These are phyloP conservation scores for Dicranocentrus wangi DNA, from an alignment of 2,888 invertebrate genomes.

Conservation along the genomic window DNA sequence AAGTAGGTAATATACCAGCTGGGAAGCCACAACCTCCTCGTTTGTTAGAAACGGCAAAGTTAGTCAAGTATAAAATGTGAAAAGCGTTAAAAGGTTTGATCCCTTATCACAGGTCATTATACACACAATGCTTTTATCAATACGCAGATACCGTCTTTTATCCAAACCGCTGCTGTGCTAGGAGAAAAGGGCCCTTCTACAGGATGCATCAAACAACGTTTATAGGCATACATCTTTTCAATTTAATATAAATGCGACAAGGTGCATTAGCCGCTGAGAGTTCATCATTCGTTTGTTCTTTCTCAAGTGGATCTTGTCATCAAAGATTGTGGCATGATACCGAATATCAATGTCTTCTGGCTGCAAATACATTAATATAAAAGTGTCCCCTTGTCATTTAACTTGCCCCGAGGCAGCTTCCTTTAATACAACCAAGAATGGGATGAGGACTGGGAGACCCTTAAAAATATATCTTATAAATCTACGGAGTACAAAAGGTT, in stretches of 20 bases:
- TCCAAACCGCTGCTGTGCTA: neutral
- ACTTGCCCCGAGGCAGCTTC: neutral
- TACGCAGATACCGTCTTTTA: slow-evolving; percentile 11
- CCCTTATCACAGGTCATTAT: slow-evolving; percentile 28
- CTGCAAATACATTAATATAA: slow-evolving; percentile 28
- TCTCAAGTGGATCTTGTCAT: slow-evolving; percentile 16
- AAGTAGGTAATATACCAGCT: no score
- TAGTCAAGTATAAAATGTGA: no score
- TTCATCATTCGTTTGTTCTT: slow-evolving; percentile 14
- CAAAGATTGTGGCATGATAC: slow-evolving; percentile 30
- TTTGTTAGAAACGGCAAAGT: no score
- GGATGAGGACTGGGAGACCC: neutral
- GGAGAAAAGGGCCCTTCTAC: neutral
- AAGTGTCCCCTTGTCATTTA: slow-evolving; percentile 6
- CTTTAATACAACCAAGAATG: neutral
- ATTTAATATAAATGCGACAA: neutral
- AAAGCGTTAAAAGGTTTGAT: slow-evolving; percentile 26
- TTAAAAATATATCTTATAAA: neutral
- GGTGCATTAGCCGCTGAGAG: neutral
- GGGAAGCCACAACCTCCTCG: no score
- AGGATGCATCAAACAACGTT: neutral
- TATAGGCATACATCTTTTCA: neutral
- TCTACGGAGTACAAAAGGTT: neutral
- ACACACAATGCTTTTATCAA: slow-evolving; percentile 30
- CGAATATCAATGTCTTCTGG: slow-evolving; percentile 26